Base-by-base conservation (phyloP, 2,113 vertebrate genomes). In the Epinephelus fuscoguttatus region DNA sequence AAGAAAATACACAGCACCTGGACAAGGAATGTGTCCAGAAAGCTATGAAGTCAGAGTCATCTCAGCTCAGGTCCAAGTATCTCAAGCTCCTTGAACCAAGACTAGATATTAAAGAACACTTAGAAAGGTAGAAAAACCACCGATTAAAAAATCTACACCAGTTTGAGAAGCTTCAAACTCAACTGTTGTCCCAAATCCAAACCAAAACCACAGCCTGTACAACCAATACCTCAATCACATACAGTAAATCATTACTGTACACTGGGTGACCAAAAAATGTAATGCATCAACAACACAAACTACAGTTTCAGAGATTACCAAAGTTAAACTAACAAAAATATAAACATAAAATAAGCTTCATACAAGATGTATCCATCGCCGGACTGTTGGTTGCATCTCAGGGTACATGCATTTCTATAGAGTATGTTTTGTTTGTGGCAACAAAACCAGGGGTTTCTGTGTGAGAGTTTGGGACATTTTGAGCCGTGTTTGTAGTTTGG, bases 1-100 rank as follows among this genome's bases (percentile, higher is more conserved):
- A 96, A 88, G 78, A 94, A 96, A 96, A 96, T 94, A 95, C 71
- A 94, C 88, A 95, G 79, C 87, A 92, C 90, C 90, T 94, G 70
- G 83, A 73, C 85, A 55, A 94, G 94, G 90, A 95, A 93, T 88
- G 63, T 86, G 21, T 66, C 42, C 45, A 67, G 50, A 72, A 66
- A 66, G 23, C 82, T 40, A 52, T 76, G 27, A 37, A 76, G 27
- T 63, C 9, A 52, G 76, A 75, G 73, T 23, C 4, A 4, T 33
- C 4, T 52, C 64, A 11, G 50, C 64, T 66, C 78, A 75, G 30
- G 62, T 75, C 76, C 47, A 78, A 74, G 60, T 56, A 53, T 73
- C 72, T 66, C 75, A 62, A 50, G 4, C 47, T 68, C 63, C 63
- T 84, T 75, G 52, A 86, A 78, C 79, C 56, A 78, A 56, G 37